Base-by-base conservation (phyloP, 2,113 vertebrate genomes). In the Apistogramma diplotaenia region DNA sequence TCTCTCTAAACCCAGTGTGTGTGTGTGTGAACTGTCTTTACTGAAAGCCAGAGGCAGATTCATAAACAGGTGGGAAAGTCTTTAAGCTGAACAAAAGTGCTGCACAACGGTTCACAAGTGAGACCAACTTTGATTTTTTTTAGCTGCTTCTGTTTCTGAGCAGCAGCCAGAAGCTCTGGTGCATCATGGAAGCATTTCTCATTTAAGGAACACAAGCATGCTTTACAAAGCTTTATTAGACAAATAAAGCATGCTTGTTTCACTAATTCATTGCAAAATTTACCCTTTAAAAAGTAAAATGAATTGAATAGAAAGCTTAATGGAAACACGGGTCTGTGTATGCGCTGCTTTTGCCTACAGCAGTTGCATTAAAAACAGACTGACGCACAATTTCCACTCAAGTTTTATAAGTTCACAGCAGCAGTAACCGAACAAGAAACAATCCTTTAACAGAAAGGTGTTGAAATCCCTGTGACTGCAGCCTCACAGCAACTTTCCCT, bases 371-470 rank as follows among this genome's bases (percentile, higher is more conserved):
- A 61, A 13, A 54, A 76, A 58, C 67, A n/a, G 21, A 6, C 25
- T 40, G 53, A 16, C 62, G 43, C 79, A 76, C 5, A 85, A 35
- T 90, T 90, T 89, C 82, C 90, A 78, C 55, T 72, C 6, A 4
- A 43, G 25, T 56, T 83, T 79, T 59, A 19, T 23, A 61, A 70
- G 43, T 59, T 61, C 57, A n/a, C 6, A 29, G 60, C 55, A 40
- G 51, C 71, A 51, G 51, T 6, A 23, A 49, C 49, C 27, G 29
- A 49, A 78, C 35, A 72, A 35, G 6, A 80, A 25, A 77, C 33
- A 85, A 27, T 8, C 6, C 9, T 51, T 71, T 72, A 65, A 4
- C 76, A 71, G 62, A 51, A 74, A 60, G 13, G 31, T 78, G 76
- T 23, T 6, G 3, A 49, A 54, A 8, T 33, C 77, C 79, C 29